phyloP scores from a whole-genome alignment of 2,888 invertebrate species.

The Pristionchus maxplancki region DNA sequence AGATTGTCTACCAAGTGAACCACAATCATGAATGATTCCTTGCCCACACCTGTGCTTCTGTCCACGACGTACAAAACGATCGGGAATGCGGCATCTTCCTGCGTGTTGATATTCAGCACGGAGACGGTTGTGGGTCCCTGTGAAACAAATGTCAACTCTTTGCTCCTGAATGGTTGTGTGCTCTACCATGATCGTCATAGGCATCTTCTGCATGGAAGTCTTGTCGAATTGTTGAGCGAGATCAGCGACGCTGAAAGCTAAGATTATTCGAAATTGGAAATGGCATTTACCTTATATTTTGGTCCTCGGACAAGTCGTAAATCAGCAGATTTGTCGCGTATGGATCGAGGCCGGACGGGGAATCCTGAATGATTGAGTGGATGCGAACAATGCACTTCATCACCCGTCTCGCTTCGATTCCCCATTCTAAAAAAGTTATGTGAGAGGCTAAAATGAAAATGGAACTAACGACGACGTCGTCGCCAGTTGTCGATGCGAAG shows the following conservation, averaged over 20 bases:
- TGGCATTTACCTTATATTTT: background rate
- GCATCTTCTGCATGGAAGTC: background rate
- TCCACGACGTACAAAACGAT: background rate
- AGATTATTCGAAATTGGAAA: no score
- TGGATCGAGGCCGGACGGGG: background rate
- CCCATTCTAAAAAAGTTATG: no score
- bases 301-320: background rate
- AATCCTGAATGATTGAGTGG: no score
- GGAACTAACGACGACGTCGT: background rate
- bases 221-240: background rate
- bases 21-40: background rate
- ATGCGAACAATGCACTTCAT: no score
- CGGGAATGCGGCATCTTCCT: background rate
- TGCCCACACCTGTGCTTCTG: background rate
- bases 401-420: no score
- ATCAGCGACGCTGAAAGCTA: background rate
- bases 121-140: background rate
- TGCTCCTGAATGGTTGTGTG: no score
- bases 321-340: background rate
- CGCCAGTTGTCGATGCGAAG: background rate
- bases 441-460: no score
- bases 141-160: no score
- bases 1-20: no score
- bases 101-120: background rate
- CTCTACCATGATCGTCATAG: background rate